A percentile compares a stretch with the other conserved stretches of the same genome.
Evolutionary conservation across 2,113 vertebrate species (phyloP).

Genomic region (Percopsis transmontana): DNA sequence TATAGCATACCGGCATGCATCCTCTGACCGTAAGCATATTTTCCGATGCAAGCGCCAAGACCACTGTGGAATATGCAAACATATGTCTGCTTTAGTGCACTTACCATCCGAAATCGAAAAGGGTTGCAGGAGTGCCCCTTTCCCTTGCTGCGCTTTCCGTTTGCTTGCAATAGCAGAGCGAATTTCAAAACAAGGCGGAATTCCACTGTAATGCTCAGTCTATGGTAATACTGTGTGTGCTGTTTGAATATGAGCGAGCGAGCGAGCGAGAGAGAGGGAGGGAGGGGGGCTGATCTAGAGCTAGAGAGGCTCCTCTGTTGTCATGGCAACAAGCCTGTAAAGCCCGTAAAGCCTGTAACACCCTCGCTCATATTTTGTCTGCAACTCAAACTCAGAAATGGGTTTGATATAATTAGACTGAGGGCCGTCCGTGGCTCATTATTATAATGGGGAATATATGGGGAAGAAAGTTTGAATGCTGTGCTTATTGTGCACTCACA

Average conservation of each 20-base stretch:
- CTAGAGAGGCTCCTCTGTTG: slow-evolving; percentile 85
- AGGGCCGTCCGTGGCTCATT: slow-evolving; percentile 23
- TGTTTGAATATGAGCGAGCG: slow-evolving; percentile 40
- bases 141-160: slow-evolving; percentile 24
- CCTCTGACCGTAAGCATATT: slow-evolving; percentile 11
- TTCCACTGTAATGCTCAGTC: slow-evolving; percentile 58
- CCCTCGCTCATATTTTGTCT: slow-evolving; percentile 77
- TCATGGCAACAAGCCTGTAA: slow-evolving; percentile 90
- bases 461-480: background rate
- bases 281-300: slow-evolving; percentile 5
- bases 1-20: background rate
- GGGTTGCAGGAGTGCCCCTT: slow-evolving; percentile 52
- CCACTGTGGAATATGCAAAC: slow-evolving; percentile 41
- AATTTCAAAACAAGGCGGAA: slow-evolving; percentile 55
- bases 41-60: slow-evolving; percentile 19
- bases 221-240: slow-evolving; percentile 24
- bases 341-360: slow-evolving; percentile 80
- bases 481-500: background rate
- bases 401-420: slow-evolving; percentile 52
- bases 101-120: slow-evolving; percentile 65
- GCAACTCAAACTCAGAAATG: slow-evolving; percentile 35
- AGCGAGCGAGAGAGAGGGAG: slow-evolving; percentile 26
- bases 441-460: slow-evolving; percentile 16
- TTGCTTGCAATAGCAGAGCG: slow-evolving; percentile 46
- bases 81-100: slow-evolving; percentile 40